These are phyloP conservation scores for Aphaenogaster floridana DNA, from an alignment of 1,140 invertebrate species.

Conservation along the genomic window DNA sequence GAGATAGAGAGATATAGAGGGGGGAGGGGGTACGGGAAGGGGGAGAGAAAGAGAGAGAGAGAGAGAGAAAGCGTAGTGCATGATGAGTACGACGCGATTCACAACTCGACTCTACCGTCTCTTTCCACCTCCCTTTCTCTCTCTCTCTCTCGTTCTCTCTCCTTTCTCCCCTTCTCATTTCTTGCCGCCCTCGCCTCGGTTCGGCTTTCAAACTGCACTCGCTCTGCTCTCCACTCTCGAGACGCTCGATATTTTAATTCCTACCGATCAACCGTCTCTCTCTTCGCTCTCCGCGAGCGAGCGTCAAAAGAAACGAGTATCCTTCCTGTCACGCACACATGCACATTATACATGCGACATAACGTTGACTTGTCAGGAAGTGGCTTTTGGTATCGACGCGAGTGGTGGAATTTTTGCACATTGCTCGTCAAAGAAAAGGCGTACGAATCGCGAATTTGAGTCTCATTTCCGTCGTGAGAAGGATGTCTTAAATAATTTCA, in stretches of 20 bases:
- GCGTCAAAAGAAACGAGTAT: slow-evolving; percentile 42
- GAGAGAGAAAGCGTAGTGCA: slow-evolving; percentile 16
- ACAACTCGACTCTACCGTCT: slow-evolving; percentile 29
- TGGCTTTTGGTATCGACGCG: slow-evolving; percentile 19
- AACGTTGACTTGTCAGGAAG: slow-evolving; percentile 13
- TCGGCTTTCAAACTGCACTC: slow-evolving; percentile 36
- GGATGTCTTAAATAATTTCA: neutral
- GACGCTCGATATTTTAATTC: slow-evolving; percentile 74
- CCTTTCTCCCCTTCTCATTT: neutral
- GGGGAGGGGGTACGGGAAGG: neutral
- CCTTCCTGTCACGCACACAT: slow-evolving; percentile 29
- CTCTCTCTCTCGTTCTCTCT: neutral
- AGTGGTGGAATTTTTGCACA: neutral
- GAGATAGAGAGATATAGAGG: neutral
- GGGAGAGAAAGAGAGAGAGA: slow-evolving; percentile 28
- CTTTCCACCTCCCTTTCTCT: neutral
- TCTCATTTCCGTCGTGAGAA: neutral
- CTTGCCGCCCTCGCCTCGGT: slow-evolving; percentile 22
- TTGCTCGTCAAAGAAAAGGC: neutral
- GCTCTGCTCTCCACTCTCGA: slow-evolving; percentile 54
- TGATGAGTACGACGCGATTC: slow-evolving; percentile 42
- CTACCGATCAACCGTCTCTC: slow-evolving; percentile 64
- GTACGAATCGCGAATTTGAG: neutral
- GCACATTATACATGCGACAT: neutral
- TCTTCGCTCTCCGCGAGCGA: slow-evolving; percentile 10